These are phyloP conservation scores for Taeniopygia guttata DNA, from an alignment of 2,797 vertebrate genomes.

Conservation along the genomic window DNA sequence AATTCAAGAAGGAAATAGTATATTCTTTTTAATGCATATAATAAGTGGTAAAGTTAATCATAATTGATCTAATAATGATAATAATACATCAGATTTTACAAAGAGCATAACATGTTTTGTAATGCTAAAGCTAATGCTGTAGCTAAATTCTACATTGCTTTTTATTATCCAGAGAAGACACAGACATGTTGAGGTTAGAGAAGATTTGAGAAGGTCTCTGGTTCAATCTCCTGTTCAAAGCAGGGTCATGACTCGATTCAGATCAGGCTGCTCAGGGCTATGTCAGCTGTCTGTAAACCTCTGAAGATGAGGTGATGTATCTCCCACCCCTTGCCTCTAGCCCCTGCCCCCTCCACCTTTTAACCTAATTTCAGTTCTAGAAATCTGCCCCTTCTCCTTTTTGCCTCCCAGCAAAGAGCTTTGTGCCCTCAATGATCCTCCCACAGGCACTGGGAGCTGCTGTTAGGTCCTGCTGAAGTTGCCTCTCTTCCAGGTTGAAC, in stretches of 20 bases:
- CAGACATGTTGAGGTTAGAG: background rate
- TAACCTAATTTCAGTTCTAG: background rate
- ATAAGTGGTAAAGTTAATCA: background rate
- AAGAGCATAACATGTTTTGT: background rate
- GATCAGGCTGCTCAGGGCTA: background rate
- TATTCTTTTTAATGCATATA: background rate
- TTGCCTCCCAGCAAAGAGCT: background rate
- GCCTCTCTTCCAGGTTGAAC: accelerated
- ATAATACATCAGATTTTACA: background rate
- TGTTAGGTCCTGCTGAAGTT: background rate
- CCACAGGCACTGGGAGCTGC: background rate
- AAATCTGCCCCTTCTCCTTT: background rate
- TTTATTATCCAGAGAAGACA: background rate
- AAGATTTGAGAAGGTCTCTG: background rate
- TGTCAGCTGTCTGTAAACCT: background rate
- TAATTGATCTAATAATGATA: background rate
- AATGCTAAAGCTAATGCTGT: background rate
- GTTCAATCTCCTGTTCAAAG: background rate
- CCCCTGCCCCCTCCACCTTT: background rate
- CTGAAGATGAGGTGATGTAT: background rate
- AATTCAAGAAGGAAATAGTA: background rate
- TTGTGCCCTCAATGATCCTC: background rate
- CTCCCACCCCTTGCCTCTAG: background rate
- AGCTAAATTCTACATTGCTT: background rate
- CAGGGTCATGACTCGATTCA: background rate